Conservation (phyloP, 1,140 invertebrate species). For the Ips typographus region DNA sequence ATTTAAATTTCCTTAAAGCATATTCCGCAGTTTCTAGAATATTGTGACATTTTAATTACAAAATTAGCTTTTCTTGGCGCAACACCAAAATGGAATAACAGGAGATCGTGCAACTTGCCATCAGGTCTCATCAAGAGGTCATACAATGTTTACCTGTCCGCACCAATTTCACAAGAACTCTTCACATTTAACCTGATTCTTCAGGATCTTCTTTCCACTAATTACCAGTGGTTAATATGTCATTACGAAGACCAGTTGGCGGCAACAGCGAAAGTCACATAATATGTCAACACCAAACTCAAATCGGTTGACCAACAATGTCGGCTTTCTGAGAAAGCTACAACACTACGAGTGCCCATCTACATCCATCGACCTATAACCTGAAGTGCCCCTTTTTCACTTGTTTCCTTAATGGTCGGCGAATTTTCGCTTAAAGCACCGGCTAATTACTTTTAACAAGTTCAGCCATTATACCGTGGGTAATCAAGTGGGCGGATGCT, state of each 20-base stretch:
- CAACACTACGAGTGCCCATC: slow-evolving; percentile 2
- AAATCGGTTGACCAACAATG: background rate
- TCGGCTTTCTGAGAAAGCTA: background rate
- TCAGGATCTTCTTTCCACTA: background rate
- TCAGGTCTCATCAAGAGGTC: background rate
- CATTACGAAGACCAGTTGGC: background rate
- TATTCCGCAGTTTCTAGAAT: too few species aligned
- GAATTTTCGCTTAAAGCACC: slow-evolving; percentile 12
- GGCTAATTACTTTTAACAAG: slow-evolving; percentile 11
- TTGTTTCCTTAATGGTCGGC: slow-evolving; percentile 9
- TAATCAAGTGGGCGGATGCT: slow-evolving; percentile 12
- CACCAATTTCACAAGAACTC: background rate
- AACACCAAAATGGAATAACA: background rate
- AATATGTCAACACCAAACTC: background rate
- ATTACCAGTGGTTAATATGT: background rate
- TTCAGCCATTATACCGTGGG: slow-evolving; percentile 5
- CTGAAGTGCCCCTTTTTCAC: slow-evolving; percentile 3
- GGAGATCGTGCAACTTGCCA: background rate
- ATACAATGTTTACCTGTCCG: slow-evolving; percentile 3
- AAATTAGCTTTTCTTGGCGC: background rate
- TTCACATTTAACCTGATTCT: background rate
- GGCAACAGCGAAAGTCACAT: too few species aligned
- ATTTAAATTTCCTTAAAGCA: too few species aligned
- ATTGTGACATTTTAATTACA: too few species aligned
- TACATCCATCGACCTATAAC: slow-evolving; percentile 10